Evolutionary conservation across 2,797 vertebrate species (phyloP), one percentile per base, ranked within the genome.

Genomic region (Siniperca obscura): DNA sequence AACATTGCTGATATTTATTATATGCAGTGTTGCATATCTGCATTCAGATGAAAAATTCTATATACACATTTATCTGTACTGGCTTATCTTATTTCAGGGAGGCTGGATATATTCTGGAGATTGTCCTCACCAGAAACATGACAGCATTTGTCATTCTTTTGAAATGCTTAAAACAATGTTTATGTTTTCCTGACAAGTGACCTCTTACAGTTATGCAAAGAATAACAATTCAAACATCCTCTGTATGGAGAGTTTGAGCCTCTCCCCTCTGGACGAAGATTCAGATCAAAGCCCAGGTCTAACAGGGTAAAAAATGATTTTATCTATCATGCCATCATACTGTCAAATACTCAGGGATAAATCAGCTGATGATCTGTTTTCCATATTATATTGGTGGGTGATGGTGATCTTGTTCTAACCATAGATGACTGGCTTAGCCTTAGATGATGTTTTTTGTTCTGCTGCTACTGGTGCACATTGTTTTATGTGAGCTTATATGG

Each of bases 1-100:
- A 78, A 65, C 55, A 75, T 59, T 69, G 13, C 60, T 78, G 71
- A 86, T 61, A 85, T 85, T 76, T 56, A 38, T 52, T 64, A 30
- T 27, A 69, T 66, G 66, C 69, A 52, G 21, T 66, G 27, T 59
- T 78, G 46, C 36, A 82, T 77, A 74, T 77, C 66, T 66, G 60
- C 65, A 83, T 78, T 79, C 30, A 56, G 38, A 48, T 70, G 13
- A 67, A 84, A 71, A 69, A 5, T 53, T 59, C 27, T 4, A 52
- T 30, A 10, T 34, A 40, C 22, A 84, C 5, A 25, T 70, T 65
- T 83, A 76, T 67, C 44, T 70, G 3, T 61, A 2, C 7, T 56
- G 38, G 25, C 1, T 75, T 78, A 27, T 68, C 34, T 67, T 44
- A 27, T 61, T 67, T 46, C 22, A 36, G 7, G 19, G 22, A 34